A percentile compares a stretch with the other conserved stretches of the same genome.
Evolutionary conservation across 2,113 vertebrate genomes (phyloP).

Genomic region (Prionailurus bengalensis): DNA sequence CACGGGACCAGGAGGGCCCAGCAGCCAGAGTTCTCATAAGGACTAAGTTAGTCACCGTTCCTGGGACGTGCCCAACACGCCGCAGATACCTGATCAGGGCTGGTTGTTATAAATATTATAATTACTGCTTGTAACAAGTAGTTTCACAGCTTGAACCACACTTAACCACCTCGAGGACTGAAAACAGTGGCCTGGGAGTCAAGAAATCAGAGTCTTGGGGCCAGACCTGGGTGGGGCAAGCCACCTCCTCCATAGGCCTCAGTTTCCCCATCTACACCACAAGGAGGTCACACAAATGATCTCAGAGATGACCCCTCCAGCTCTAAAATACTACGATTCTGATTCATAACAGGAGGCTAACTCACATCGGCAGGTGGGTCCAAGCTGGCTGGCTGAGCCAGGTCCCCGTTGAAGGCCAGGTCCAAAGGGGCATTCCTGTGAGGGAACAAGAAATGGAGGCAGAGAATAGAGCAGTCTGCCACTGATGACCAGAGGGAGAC

Average conservation of each 20-base stretch:
- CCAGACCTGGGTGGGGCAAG: not conserved
- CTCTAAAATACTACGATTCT: not conserved
- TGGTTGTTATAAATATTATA: fast-evolving
- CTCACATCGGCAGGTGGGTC: conserved; percentile 58
- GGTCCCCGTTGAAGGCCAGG: conserved; percentile 70
- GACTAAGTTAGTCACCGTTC: not conserved
- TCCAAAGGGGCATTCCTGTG: conserved; percentile 18
- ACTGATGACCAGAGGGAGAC: too few species aligned
- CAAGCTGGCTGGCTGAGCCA: not conserved
- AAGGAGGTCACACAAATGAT: not conserved
- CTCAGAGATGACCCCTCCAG: not conserved
- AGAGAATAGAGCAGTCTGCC: not conserved
- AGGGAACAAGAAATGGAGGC: not conserved
- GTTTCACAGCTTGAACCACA: not conserved
- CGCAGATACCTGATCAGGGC: not conserved
- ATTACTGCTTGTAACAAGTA: too few species aligned
- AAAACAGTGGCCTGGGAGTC: not conserved
- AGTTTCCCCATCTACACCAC: not conserved
- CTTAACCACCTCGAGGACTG: not conserved
- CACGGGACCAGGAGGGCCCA: not conserved
- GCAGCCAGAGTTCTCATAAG: not conserved
- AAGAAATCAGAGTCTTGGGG: not conserved
- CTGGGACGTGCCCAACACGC: not conserved
- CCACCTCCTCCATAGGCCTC: not conserved
- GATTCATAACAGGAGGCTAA: not conserved